Base-by-base conservation (phyloP, 1,140 invertebrate species). In the Cyclina sinensis region DNA sequence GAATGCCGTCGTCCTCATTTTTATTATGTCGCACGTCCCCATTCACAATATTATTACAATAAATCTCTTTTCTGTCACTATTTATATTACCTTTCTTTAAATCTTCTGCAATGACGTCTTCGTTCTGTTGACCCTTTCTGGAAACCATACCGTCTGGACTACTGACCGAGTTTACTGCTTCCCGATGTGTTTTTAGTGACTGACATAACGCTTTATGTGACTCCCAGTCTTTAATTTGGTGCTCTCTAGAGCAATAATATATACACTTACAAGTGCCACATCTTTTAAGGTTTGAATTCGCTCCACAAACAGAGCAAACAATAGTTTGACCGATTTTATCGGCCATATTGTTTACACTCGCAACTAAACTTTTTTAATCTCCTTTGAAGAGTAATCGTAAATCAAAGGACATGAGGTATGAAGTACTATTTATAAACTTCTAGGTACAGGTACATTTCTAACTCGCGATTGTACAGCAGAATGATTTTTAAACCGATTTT, bases 271-370 rank as follows among this genome's bases (percentile, higher is more conserved):
- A 86, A 48, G 30, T 32, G 5, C 57, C 84, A 79, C 84, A 86
- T 68, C 73, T 35, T 78, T 78, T 65, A 24, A 86, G 73, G 39
- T 65, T 78, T 48, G 16, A 24, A 24, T 14, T 43, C 21, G 24
- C 35, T 12, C 57, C 57, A 51, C 84, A 86, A 62, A 86, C 32
- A 18, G n/a, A 35, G 46, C 84, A 86, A n/a, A 12, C 12, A 21
- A 79, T 32, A 32, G 30, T 35, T 9, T 37, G 32, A 24, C n/a
- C 27, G 30, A 54, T 24, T n/a, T 27, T 70, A 7, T 85, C 68
- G 16, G 24, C 82, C 82, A 85, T 85, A 32, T 74, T 85, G 82
- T 85, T 85, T 85, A 85, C 82, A 85, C 74, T 82, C 57, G 39
- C 80, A 68, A 82, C 80, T 14, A 12, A 43, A 43, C 24, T 5